Percentiles rank a stretch among this genome's conserved stretches.
Conservation (phyloP, 2,797 vertebrate species). For the Falco rusticolus region DNA sequence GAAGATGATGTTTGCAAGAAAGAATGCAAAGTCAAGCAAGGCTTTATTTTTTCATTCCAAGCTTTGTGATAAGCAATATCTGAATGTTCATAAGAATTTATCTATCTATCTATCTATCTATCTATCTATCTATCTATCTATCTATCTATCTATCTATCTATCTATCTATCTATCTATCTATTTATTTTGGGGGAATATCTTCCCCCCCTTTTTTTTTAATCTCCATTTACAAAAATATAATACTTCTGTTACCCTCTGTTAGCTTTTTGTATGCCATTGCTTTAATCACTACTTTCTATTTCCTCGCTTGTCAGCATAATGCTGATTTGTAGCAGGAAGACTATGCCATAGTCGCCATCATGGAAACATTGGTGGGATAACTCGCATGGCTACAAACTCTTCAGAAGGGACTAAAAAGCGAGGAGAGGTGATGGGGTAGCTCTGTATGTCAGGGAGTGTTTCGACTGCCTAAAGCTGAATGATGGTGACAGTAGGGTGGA, state of each 20-base stretch:
- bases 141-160: too few species aligned
- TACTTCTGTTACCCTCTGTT: background rate
- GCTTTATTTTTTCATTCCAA: background rate
- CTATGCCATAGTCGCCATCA: too few species aligned
- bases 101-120: too few species aligned
- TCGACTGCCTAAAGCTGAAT: too few species aligned
- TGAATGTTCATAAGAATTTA: background rate
- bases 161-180: too few species aligned
- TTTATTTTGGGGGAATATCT: background rate
- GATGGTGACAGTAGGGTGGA: too few species aligned
- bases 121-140: too few species aligned
- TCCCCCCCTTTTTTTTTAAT: background rate
- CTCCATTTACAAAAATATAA: background rate
- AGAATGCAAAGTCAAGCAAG: background rate
- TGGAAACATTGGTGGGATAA: too few species aligned
- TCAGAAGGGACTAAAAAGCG: too few species aligned
- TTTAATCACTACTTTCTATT: background rate
- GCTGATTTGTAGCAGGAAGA: background rate
- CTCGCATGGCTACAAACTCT: too few species aligned
- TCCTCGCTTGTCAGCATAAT: background rate
- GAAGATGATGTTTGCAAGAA: background rate
- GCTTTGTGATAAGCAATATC: background rate
- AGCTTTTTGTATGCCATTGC: background rate
- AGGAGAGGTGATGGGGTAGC: too few species aligned
- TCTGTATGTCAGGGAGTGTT: too few species aligned